A percentile compares a stretch with the other conserved stretches of the same genome.
Conservation (phyloP, 1,140 invertebrate species). For the Pseudomyrmex cubaensis region DNA sequence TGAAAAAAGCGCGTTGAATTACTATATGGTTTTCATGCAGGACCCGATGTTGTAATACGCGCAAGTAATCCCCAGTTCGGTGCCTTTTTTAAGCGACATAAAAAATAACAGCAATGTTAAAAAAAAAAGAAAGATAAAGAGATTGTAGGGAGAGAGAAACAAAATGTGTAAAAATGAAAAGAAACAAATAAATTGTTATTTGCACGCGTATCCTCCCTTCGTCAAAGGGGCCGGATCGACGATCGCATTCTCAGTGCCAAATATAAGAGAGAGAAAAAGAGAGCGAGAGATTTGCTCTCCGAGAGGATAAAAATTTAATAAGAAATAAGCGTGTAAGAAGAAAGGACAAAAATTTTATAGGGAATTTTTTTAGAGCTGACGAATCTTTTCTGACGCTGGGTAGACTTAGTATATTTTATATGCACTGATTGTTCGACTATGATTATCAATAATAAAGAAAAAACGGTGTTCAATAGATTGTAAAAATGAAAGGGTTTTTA, state of each 20-base stretch:
- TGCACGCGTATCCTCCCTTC: conserved; percentile 48
- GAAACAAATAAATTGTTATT: conserved; percentile 72
- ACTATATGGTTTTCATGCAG: conserved; percentile 77
- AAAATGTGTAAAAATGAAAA: conserved; percentile 16
- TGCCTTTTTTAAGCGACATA: conserved; percentile 84
- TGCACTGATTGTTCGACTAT: conserved; percentile 86
- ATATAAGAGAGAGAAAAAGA: conserved; percentile 78
- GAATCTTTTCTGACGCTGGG: conserved; percentile 85
- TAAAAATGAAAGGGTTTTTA: conserved; percentile 77
- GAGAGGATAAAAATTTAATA: conserved; percentile 63
- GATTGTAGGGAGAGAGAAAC: conserved; percentile 26
- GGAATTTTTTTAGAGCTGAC: conserved; percentile 82
- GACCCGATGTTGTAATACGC: conserved; percentile 76
- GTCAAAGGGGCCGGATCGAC: conserved; percentile 58
- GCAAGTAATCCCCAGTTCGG: conserved; percentile 82
- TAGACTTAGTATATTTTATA: conserved; percentile 86
- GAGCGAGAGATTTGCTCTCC: conserved; percentile 75
- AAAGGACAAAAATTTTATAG: conserved; percentile 82
- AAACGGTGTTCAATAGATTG: conserved; percentile 85
- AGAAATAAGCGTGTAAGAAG: conserved; percentile 54
- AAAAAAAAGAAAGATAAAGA: conserved; percentile 59
- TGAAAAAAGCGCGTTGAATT: conserved; percentile 71
- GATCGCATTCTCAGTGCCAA: conserved; percentile 83
- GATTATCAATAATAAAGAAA: conserved; percentile 84
- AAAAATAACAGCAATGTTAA: conserved; percentile 72